These are phyloP conservation scores for Pygmarrhopalites habei DNA, from an alignment of 1,140 invertebrate genomes.

Conservation along the genomic window DNA sequence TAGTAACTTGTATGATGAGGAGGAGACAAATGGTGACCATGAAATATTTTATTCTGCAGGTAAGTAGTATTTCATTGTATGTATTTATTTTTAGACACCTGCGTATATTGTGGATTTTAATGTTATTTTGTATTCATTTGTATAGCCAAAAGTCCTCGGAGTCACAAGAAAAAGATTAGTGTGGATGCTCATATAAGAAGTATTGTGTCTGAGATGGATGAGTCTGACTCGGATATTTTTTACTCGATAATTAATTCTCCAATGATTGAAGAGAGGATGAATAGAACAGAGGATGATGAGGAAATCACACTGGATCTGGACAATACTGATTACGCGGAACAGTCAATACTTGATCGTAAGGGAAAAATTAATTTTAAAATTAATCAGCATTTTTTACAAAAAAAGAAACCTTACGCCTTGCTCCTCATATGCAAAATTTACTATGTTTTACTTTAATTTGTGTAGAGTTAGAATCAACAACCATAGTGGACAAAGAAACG, in stretches of 20 bases:
- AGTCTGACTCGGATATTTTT: constrained; percentile 36
- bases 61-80: no score
- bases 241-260: constrained; percentile 34
- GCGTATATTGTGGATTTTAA: not conserved
- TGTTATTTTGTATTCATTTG: no score
- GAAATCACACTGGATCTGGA: constrained; percentile 45
- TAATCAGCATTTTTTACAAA: not conserved
- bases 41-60: not conserved
- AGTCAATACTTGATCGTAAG: constrained; percentile 46
- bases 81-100: not conserved
- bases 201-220: constrained; percentile 21
- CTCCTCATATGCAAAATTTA: not conserved
- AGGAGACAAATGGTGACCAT: not conserved
- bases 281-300: constrained; percentile 41
- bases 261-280: constrained; percentile 36
- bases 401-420: no score
- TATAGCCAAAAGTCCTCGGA: constrained; percentile 21
- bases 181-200: constrained; percentile 36
- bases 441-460: constrained; percentile 4
- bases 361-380: constrained; percentile 1
- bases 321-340: constrained; percentile 49
- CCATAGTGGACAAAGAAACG: constrained; percentile 41
- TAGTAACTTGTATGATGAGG: constrained; percentile 15
- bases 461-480: constrained; percentile 40
- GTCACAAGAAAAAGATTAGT: constrained; percentile 30